Evolutionary conservation across 92 coral and sea anemone species (phyloP).

Genomic region (Parazoanthus atlanticus): DNA sequence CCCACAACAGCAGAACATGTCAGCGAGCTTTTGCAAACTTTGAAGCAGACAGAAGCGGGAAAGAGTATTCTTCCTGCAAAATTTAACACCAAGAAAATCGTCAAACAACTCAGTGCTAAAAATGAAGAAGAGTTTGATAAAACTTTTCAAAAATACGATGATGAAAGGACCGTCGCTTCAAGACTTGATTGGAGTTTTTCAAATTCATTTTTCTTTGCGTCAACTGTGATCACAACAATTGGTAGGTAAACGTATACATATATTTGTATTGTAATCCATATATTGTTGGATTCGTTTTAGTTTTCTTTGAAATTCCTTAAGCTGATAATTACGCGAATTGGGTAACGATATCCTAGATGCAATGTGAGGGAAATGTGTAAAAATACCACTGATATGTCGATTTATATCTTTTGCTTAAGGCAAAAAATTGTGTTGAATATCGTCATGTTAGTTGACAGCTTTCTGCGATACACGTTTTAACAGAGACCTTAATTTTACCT

Average conservation of each 20-base stretch:
- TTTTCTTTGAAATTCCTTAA: neutral
- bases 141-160: slow-evolving; percentile 51
- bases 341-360: too few relatives aligned
- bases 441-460: too few relatives aligned
- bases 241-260: slow-evolving; percentile 53
- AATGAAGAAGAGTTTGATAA: slow-evolving; percentile 61
- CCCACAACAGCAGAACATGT: slow-evolving; percentile 60
- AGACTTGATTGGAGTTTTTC: slow-evolving; percentile 84
- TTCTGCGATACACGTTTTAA: neutral
- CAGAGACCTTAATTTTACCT: neutral
- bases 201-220: slow-evolving; percentile 84
- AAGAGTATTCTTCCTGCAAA: slow-evolving; percentile 56
- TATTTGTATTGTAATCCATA: neutral
- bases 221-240: slow-evolving; percentile 84
- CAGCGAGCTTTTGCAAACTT: slow-evolving; percentile 61
- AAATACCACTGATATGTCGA: too few relatives aligned
- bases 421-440: too few relatives aligned
- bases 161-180: slow-evolving; percentile 62
- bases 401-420: too few relatives aligned
- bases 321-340: too few relatives aligned
- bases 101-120: slow-evolving; percentile 53
- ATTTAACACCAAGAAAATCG: slow-evolving; percentile 61
- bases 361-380: too few relatives aligned
- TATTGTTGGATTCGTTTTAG: neutral
- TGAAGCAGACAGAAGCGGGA: slow-evolving; percentile 65